These are phyloP conservation scores for Lamellibrachia luymesi DNA, from an alignment of 1,140 invertebrate species.

Conservation along the genomic window DNA sequence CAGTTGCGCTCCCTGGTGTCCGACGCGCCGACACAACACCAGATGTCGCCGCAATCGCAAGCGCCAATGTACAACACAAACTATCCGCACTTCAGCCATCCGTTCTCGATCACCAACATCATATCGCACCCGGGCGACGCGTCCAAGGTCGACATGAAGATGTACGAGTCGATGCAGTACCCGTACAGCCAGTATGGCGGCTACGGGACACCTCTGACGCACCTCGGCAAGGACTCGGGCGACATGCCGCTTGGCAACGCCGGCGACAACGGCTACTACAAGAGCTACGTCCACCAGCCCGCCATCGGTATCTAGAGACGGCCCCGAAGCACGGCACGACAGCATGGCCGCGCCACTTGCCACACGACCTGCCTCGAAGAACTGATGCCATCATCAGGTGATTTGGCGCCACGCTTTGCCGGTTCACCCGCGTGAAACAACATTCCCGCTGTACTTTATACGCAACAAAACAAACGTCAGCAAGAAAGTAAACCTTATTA, in stretches of 20 bases:
- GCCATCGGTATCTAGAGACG: not conserved
- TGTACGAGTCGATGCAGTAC: slow-evolving; percentile 44
- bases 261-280: not conserved
- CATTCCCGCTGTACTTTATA: not conserved
- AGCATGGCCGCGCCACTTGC: not conserved
- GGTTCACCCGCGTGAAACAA: too few species aligned
- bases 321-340: too few species aligned
- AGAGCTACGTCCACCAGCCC: not conserved
- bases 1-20: slow-evolving; percentile 28
- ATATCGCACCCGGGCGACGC: slow-evolving; percentile 41
- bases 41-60: slow-evolving; percentile 30
- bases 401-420: too few species aligned
- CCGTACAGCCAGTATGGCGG: not conserved
- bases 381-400: too few species aligned
- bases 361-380: not conserved
- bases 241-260: not conserved
- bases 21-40: slow-evolving; percentile 58
- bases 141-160: slow-evolving; percentile 53
- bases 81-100: slow-evolving; percentile 64
- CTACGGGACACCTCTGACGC: not conserved
- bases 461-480: not conserved
- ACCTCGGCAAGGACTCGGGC: not conserved
- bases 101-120: slow-evolving; percentile 77
- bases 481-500: not conserved
- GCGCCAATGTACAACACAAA: slow-evolving; percentile 41